phyloP scores from a whole-genome alignment of 2,888 invertebrate genomes.

The Cheilosia scutellata region DNA sequence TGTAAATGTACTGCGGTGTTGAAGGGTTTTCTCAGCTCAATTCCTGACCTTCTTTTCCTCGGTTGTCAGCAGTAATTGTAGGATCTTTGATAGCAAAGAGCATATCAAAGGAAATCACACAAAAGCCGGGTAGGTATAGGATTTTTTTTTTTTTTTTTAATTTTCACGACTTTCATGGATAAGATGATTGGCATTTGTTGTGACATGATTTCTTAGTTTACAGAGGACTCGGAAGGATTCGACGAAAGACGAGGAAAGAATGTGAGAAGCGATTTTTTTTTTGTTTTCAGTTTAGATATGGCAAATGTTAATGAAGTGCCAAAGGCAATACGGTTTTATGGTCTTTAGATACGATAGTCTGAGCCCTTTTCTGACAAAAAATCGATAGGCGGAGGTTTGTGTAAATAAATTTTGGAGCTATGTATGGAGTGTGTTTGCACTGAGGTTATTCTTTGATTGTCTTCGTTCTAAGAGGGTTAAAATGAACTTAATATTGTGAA shows the following conservation, averaged over 20 bases:
- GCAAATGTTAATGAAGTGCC: constrained; percentile 41
- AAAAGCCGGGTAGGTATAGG: not conserved
- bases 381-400: constrained; percentile 7
- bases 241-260: not conserved
- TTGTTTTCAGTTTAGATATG: constrained; percentile 4
- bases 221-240: constrained; percentile 31
- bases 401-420: constrained; percentile 11
- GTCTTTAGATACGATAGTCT: not conserved
- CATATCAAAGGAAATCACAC: constrained; percentile 7
- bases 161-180: constrained; percentile 43
- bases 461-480: too few species aligned
- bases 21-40: constrained; percentile 39
- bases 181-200: constrained; percentile 59
- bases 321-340: constrained; percentile 22
- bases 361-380: not conserved
- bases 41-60: constrained; percentile 68
- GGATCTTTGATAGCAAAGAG: constrained; percentile 19
- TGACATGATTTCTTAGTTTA: constrained; percentile 55
- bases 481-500: too few species aligned
- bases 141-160: constrained; percentile 38
- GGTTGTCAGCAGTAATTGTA: constrained; percentile 57
- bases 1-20: constrained; percentile 58
- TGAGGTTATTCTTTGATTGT: not conserved
- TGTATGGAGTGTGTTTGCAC: not conserved
- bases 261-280: constrained; percentile 10